A percentile compares a stretch with the other conserved stretches of the same genome.
Evolutionary conservation across 2,113 vertebrate species (phyloP).

Genomic region (Ceyx cyanopectus): DNA sequence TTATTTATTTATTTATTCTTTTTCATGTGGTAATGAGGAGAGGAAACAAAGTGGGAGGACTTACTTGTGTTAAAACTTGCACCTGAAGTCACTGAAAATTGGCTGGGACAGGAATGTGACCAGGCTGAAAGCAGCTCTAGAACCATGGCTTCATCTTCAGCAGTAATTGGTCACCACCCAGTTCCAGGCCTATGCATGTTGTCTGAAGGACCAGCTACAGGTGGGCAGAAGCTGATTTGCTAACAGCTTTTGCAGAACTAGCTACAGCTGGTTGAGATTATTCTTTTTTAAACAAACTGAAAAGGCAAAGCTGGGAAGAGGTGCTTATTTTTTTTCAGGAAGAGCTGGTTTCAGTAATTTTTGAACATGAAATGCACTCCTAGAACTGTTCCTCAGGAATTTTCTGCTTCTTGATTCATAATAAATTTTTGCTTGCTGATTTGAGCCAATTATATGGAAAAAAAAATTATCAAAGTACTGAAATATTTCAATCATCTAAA

Average conservation of each 20-base stretch:
- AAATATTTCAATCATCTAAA: background rate
- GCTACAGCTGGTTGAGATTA: background rate
- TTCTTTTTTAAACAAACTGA: background rate
- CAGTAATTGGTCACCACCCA: background rate
- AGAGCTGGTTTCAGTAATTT: background rate
- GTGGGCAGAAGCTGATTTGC: slow-evolving; percentile 14
- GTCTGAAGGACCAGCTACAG: slow-evolving; percentile 12
- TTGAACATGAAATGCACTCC: background rate
- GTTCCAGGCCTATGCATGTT: background rate
- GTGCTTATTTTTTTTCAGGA: background rate
- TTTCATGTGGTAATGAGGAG: slow-evolving; percentile 40
- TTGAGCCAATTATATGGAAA: background rate
- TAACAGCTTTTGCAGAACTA: background rate
- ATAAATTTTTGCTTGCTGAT: background rate
- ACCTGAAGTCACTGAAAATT: slow-evolving; percentile 70
- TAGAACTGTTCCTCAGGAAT: background rate
- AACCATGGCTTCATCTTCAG: slow-evolving; percentile 23
- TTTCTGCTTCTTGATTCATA: background rate
- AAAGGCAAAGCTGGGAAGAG: background rate
- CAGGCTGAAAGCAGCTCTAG: slow-evolving; percentile 47
- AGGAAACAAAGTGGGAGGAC: slow-evolving; percentile 62
- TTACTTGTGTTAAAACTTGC: slow-evolving; percentile 70
- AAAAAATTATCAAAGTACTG: background rate
- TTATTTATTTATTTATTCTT: too few relatives aligned
- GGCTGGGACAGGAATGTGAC: background rate